These are phyloP conservation scores for Rhipidura dahli DNA, from an alignment of 2,113 vertebrate genomes.

Conservation along the genomic window DNA sequence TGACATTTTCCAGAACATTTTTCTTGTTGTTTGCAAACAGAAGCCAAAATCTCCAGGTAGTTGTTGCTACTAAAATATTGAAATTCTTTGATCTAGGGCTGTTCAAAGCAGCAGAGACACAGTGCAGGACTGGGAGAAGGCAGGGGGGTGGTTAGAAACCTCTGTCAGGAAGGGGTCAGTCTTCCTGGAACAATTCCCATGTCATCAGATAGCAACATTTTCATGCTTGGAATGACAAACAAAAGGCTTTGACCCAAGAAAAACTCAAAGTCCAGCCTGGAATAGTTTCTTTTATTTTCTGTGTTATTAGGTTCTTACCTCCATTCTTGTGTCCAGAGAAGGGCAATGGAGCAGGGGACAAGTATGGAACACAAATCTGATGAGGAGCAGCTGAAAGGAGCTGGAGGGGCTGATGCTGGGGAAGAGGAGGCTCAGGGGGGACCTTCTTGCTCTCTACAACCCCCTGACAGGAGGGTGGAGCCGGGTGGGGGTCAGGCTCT, in stretches of 20 bases:
- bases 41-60: not conserved
- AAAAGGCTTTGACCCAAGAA: not conserved
- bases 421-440: not conserved
- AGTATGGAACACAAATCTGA: not conserved
- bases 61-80: not conserved
- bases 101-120: not conserved
- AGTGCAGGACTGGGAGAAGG: not conserved
- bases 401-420: not conserved
- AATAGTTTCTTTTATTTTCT: not conserved
- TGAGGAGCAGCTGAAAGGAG: not conserved
- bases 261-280: not conserved
- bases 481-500: not conserved
- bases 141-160: not conserved
- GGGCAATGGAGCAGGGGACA: not conserved
- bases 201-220: not conserved
- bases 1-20: not conserved
- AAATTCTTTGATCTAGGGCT: not conserved
- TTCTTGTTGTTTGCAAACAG: not conserved
- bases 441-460: fast-evolving
- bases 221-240: not conserved
- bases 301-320: not conserved
- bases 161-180: not conserved
- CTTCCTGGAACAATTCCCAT: not conserved
- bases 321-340: not conserved
- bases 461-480: not conserved